phyloP scores from a whole-genome alignment of 2,113 vertebrate genomes.

The Atractosteus spatula region DNA sequence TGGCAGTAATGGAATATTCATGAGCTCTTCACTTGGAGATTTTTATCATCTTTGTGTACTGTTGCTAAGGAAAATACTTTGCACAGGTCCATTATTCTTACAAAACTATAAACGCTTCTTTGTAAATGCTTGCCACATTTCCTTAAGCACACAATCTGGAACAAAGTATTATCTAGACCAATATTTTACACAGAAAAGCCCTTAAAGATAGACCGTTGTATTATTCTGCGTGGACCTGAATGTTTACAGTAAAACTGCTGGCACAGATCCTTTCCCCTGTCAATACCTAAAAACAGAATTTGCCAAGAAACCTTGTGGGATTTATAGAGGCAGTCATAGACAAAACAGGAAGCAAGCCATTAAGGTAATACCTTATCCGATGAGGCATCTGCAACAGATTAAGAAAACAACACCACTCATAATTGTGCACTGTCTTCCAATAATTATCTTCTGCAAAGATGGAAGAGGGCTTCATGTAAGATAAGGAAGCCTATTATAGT shows the following conservation, averaged over 20 bases:
- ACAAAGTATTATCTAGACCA: not conserved
- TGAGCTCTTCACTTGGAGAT: not conserved
- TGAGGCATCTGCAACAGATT: not conserved
- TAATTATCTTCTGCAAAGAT: not conserved
- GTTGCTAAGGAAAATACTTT: constrained; percentile 7
- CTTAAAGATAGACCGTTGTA: too few relatives aligned
- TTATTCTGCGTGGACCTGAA: too few relatives aligned
- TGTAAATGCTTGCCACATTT: not conserved
- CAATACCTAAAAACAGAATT: constrained; percentile 1
- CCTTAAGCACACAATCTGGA: not conserved
- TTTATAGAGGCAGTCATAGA: not conserved
- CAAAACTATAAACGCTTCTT: not conserved
- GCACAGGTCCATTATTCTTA: not conserved
- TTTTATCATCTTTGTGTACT: constrained; percentile 1
- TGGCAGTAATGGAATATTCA: constrained; percentile 7
- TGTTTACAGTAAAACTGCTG: not conserved
- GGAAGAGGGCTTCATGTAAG: too few relatives aligned
- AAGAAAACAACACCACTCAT: not conserved
- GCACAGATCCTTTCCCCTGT: not conserved
- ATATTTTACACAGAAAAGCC: not conserved
- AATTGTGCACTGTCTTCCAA: not conserved
- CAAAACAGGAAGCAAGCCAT: not conserved
- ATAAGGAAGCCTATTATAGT: too few relatives aligned
- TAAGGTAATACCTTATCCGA: not conserved
- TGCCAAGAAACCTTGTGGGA: not conserved